A percentile compares a stretch with the other conserved stretches of the same genome.
Evolutionary conservation across 2,797 vertebrate genomes (phyloP).

Genomic region (Anisognathus igniventris): DNA sequence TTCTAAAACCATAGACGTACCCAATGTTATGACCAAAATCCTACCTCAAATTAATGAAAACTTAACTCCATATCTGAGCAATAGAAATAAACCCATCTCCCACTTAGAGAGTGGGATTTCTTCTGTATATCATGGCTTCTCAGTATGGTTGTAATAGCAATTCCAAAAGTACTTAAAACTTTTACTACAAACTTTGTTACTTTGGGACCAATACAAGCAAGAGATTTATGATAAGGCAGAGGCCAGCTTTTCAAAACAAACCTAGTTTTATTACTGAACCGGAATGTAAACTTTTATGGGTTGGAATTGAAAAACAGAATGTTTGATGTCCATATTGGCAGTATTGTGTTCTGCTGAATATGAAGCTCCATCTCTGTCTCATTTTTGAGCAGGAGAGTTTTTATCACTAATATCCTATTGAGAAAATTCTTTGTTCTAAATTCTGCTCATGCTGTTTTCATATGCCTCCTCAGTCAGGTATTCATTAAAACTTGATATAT

Average conservation of each 20-base stretch:
- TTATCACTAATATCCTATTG: background rate
- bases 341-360: background rate
- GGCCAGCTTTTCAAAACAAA: background rate
- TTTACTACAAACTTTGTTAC: background rate
- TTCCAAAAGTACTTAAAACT: conserved; percentile 40
- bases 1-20: background rate
- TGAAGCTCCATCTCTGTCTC: background rate
- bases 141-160: background rate
- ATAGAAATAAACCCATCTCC: background rate
- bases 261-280: background rate
- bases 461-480: background rate
- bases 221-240: background rate
- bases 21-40: background rate
- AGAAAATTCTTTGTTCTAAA: background rate
- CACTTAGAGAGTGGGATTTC: background rate
- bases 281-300: conserved; percentile 23
- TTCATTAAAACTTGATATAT: conserved; percentile 10
- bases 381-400: background rate
- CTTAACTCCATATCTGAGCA: background rate
- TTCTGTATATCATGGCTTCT: background rate
- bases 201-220: background rate
- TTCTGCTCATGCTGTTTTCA: conserved; percentile 5
- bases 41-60: background rate
- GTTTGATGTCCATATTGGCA: background rate
- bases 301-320: conserved; percentile 17